Conservation (phyloP, 1,140 invertebrate species). For the Apocrypta bakeri region DNA sequence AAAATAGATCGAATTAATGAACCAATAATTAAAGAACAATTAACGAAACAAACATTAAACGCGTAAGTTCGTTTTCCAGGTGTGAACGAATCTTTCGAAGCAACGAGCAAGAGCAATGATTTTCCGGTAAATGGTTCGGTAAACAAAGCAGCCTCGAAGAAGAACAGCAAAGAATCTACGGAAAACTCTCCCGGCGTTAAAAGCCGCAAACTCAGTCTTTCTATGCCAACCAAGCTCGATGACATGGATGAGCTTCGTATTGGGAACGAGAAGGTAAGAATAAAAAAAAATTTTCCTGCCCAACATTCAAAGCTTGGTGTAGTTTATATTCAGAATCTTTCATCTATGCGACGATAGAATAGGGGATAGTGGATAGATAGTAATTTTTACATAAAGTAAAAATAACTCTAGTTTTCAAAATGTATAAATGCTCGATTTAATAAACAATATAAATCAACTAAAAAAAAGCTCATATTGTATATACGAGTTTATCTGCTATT, state of each 20-base stretch:
- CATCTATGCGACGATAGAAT: too few species aligned
- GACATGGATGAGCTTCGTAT: conserved; percentile 67
- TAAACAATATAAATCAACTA: too few species aligned
- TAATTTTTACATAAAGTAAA: too few species aligned
- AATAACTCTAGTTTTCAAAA: too few species aligned
- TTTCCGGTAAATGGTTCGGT: not conserved
- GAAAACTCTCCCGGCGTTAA: not conserved
- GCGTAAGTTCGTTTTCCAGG: not conserved
- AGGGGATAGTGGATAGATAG: too few species aligned
- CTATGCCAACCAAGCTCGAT: conserved; percentile 68
- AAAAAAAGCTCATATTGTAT: too few species aligned
- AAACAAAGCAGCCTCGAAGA: not conserved
- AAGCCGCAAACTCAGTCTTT: conserved; percentile 56
- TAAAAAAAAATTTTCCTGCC: not conserved
- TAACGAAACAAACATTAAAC: not conserved
- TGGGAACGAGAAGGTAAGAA: conserved; percentile 62
- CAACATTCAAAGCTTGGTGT: too few species aligned
- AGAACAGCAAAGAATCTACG: not conserved
- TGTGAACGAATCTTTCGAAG: not conserved
- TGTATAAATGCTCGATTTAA: too few species aligned
- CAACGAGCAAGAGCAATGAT: not conserved
- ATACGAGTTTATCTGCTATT: too few species aligned
- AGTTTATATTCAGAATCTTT: too few species aligned
- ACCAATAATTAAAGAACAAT: too few species aligned
- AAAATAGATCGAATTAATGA: too few species aligned